A percentile compares a stretch with the other conserved stretches of the same genome.
These are phyloP conservation scores for Lobophora halterata DNA, from an alignment of 2,888 invertebrate genomes.

Conservation along the genomic window DNA sequence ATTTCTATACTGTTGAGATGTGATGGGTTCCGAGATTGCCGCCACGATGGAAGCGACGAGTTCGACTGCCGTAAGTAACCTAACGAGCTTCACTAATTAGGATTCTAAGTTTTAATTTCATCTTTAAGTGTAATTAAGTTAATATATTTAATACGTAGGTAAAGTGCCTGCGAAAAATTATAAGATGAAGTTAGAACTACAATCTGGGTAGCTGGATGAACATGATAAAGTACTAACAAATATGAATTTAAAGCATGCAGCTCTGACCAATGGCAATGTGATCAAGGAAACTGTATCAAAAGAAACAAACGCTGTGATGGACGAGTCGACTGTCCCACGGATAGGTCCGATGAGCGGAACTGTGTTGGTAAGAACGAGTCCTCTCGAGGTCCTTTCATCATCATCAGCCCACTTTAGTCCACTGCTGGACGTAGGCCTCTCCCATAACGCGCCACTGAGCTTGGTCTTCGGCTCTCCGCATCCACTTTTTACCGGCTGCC, in stretches of 20 bases:
- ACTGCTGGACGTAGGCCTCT: too few species aligned
- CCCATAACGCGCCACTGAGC: too few species aligned
- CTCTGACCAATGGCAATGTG: constrained; percentile 87
- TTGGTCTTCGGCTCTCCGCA: too few species aligned
- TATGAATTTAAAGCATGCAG: constrained; percentile 79
- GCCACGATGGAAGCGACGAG: constrained; percentile 83
- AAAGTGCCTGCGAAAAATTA: too few species aligned
- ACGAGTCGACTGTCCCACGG: constrained; percentile 84
- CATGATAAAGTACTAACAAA: constrained; percentile 32
- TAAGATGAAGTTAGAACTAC: constrained; percentile 8
- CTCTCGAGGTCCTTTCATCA: constrained; percentile 11
- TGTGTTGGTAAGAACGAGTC: constrained; percentile 77
- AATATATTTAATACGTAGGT: too few species aligned
- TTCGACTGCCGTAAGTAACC: constrained; percentile 82
- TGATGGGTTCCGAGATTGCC: constrained; percentile 87
- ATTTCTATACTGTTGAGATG: constrained; percentile 85
- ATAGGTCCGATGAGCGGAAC: constrained; percentile 87
- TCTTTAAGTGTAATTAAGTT: not conserved
- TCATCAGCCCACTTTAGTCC: constrained; percentile 9
- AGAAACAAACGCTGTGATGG: constrained; percentile 83
- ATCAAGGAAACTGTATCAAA: constrained; percentile 84
- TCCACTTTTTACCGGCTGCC: too few species aligned
- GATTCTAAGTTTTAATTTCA: constrained; percentile 8
- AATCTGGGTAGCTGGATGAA: constrained; percentile 19
- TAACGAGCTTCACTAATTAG: constrained; percentile 14